Conservation (phyloP, 2,113 vertebrate species). For the Lophotis ruficrista region DNA sequence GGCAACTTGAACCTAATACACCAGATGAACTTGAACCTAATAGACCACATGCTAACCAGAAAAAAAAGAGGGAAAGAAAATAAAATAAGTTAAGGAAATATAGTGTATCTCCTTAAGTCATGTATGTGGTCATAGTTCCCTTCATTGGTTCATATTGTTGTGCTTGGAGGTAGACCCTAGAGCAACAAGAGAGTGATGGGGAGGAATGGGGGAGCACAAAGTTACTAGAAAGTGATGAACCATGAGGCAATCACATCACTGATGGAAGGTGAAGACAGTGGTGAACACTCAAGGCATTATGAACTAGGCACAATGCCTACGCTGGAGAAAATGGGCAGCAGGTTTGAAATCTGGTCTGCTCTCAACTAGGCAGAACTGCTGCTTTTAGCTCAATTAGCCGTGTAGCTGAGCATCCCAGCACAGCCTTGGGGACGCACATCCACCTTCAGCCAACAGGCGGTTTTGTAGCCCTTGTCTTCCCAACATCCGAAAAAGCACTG, state of each 20-base stretch:
- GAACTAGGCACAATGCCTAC: neutral
- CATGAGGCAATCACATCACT: neutral
- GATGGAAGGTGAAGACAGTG: neutral
- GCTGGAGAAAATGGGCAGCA: neutral
- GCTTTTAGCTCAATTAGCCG: neutral
- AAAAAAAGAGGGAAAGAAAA: fast-evolving
- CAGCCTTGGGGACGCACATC: neutral
- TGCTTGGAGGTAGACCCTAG: neutral
- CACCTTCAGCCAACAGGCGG: neutral
- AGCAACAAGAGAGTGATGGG: neutral
- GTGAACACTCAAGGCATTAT: neutral
- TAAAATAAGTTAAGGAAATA: neutral
- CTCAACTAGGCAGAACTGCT: neutral
- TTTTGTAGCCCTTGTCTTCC: neutral
- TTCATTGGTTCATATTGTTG: neutral
- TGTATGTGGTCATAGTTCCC: fast-evolving
- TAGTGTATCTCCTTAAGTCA: neutral
- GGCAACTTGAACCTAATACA: neutral
- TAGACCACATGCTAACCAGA: too few relatives aligned
- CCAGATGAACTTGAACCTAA: neutral
- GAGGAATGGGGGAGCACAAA: neutral
- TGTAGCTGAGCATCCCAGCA: neutral
- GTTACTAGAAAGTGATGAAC: neutral
- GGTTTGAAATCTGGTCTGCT: neutral
- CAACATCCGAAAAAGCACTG: neutral